Evolutionary conservation across 1,140 invertebrate species (phyloP), one percentile per base, ranked within the genome.

Genomic region (Schlechtendalia chinensis): DNA sequence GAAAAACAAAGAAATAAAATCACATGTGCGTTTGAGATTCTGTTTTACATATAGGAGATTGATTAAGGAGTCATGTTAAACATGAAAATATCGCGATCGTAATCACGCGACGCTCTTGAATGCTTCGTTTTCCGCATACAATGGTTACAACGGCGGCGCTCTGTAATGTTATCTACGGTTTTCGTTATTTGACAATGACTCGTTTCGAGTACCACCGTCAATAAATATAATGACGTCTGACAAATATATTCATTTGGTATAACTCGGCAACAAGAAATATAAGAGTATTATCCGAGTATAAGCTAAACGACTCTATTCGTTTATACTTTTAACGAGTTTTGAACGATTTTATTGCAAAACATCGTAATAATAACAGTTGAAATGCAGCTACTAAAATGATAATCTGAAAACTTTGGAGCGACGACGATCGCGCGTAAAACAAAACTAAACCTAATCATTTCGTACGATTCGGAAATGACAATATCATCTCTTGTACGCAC

Each of bases 321-420:
- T 19, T n/a, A 29, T n/a, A 22, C 32, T 67, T 67, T 65, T 65
- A 65, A 65, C 29, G 63, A 22, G 32, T 45, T n/a, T 67, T 22
- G 39, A 45, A 67, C n/a, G n/a, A 45, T 67, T 67, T 67, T 67
- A 65, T 67, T n/a, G 63, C 39, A 14, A 10, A 65, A 39, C 3
- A 67, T 45, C 39, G 32, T 22, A 67, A 45, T 22, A 67, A 45
- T 19, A 39, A 29, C 8, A 32, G 29, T 39, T 39, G 1, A 65
- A 65, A 32, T 65, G 1, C 32, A 67, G n/a, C 32, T n/a, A 19
- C 24, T 45, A n/a, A 22, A 67, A 67, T 45, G 29, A 32, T 67
- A 67, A 45, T 67, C 19, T 39, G 6, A 65, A 39, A 39, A 65
- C 19, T 65, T 27, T 65, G 19, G 22, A 45, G 29, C 32, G 11